These are phyloP conservation scores for Danio tinwini DNA, from an alignment of 2,797 vertebrate species.

Conservation along the genomic window DNA sequence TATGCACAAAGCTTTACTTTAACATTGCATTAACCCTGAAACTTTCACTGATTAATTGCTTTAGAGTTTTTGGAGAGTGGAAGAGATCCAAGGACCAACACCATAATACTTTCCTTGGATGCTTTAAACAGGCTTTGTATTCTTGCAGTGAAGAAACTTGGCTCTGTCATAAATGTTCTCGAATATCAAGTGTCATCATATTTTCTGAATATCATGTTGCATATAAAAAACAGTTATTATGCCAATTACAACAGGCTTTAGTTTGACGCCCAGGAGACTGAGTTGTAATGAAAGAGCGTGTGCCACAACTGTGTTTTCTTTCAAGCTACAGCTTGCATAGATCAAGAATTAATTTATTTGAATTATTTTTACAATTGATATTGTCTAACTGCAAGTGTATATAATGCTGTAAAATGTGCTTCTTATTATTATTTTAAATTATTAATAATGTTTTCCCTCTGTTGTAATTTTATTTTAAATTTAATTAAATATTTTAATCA, in stretches of 20 bases:
- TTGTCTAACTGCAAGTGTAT: too few relatives aligned
- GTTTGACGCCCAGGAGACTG: constrained; percentile 8
- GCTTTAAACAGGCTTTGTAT: constrained; percentile 11
- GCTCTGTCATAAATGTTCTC: constrained; percentile 16
- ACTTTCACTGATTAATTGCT: constrained; percentile 49
- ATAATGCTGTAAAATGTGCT: too few relatives aligned
- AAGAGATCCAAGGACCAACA: constrained; percentile 42
- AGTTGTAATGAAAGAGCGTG: constrained; percentile 13
- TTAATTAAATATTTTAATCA: too few relatives aligned
- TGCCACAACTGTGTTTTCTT: constrained; percentile 6
- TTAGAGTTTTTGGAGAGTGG: constrained; percentile 23
- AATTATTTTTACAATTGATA: too few relatives aligned
- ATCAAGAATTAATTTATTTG: too few relatives aligned
- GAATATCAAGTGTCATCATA: not conserved
- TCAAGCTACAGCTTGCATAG: constrained; percentile 10
- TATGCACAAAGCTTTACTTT: constrained; percentile 33
- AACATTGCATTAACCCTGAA: constrained; percentile 47
- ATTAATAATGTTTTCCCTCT: too few relatives aligned
- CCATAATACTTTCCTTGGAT: constrained; percentile 26
- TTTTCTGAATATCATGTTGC: constrained; percentile 18
- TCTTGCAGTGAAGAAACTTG: constrained; percentile 12
- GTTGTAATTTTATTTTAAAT: too few relatives aligned
- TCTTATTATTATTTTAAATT: too few relatives aligned
- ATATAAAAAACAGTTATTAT: constrained; percentile 15
- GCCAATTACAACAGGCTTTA: constrained; percentile 21